Base-by-base conservation (phyloP, 1,140 invertebrate species). In the Mylabris phalerata region DNA sequence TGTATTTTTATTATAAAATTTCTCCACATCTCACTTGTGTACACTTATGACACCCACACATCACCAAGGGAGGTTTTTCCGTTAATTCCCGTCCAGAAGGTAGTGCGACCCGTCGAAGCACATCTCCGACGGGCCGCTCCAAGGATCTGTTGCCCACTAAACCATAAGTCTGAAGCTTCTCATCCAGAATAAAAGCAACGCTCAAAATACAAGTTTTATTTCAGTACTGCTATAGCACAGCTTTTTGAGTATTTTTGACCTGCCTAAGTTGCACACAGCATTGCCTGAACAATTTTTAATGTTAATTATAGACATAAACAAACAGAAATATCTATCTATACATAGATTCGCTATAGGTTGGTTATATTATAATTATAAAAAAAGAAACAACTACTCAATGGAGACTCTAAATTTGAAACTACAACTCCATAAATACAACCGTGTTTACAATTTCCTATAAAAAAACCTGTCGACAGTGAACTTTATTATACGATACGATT, bases 151-250 rank as follows among this genome's bases (percentile, higher is more conserved):
- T 68, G 61, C 63, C 69, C 71, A 73, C 71, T 70, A 72, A 71
- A 57, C 32, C 60, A 66, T 61, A 64, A 68, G 60, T 63, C 63
- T 50, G 57, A 60, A 64, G 67, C 62, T 61, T 67, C 68, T 67
- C 66, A 70, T 68, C 65, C 64, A 68, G 67, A 69, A 68, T 69
- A 67, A 72, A 68, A 70, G 68, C 68, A 63, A 68, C 64, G 71
- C 71, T 73, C 69, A 72, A 73, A 73, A 73, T 73, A 73, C 66
- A 73, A 72, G 70, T 73, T 73, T 73, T 73, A 73, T 73, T 73
- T 73, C 71, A 73, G 71, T 73, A 73, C 71, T 68, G 60, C 62
- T 71, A 67, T 71, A 70, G 69, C 71, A 71, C 68, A 64, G 71
- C 69, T 73, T 73, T 73, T 73, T 73, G 71, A 69, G 71, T 73